Evolutionary conservation across 2,888 invertebrate genomes (phyloP).

Genomic region (Cephus runcator): DNA sequence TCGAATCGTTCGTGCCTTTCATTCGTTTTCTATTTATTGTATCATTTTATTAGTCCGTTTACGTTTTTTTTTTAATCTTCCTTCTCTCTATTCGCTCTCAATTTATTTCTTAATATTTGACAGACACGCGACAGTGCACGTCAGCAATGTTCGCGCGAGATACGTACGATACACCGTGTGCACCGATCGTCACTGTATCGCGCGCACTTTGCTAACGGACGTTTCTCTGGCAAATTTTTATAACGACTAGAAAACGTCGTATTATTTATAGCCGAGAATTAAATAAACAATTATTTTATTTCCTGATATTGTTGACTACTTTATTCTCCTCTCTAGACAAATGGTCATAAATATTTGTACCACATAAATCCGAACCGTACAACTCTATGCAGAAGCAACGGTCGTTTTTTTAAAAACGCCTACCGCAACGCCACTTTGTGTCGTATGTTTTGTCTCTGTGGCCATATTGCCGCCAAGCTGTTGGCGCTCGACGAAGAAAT

Average conservation of each 20-base stretch:
- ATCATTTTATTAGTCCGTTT: background rate
- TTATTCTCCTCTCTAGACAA: background rate
- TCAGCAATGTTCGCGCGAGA: background rate
- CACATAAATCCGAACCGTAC: background rate
- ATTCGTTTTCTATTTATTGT: conserved; percentile 6
- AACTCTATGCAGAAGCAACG: background rate
- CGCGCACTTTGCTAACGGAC: background rate
- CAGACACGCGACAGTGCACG: background rate
- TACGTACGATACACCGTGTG: background rate
- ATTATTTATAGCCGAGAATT: conserved; percentile 34
- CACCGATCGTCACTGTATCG: background rate
- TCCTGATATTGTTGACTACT: background rate
- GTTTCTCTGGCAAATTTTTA: background rate
- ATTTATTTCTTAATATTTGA: background rate
- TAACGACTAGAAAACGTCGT: background rate
- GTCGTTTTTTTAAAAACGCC: background rate
- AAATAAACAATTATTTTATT: conserved; percentile 28
- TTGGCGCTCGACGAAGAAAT: background rate
- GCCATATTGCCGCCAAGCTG: background rate
- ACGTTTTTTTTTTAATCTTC: background rate
- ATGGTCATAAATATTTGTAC: background rate
- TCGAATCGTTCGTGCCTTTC: conserved; percentile 1
- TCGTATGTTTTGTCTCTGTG: background rate
- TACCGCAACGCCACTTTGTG: background rate
- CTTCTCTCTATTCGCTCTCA: background rate